A percentile compares a stretch with the other conserved stretches of the same genome.
These are phyloP conservation scores for Phoeniculus purpureus DNA, from an alignment of 2,797 vertebrate genomes.

Conservation along the genomic window DNA sequence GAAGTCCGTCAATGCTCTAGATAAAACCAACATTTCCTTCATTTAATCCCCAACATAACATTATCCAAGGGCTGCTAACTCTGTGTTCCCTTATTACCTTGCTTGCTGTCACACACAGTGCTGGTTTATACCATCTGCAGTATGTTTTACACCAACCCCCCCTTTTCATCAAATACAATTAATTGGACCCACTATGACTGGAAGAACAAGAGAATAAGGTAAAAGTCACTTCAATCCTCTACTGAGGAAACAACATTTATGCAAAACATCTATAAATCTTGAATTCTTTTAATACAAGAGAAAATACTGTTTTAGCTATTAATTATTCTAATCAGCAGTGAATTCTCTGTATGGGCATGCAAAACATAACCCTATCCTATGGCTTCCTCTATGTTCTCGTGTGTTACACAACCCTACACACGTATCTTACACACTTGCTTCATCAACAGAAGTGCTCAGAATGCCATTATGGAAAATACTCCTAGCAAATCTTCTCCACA, in stretches of 20 bases:
- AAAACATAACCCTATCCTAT: neutral
- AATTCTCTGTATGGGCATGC: neutral
- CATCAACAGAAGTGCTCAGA: neutral
- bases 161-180: neutral
- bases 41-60: neutral
- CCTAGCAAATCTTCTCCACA: slow-evolving; percentile 28
- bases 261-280: neutral
- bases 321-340: neutral
- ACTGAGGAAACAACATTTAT: neutral
- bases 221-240: neutral
- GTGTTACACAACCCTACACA: neutral
- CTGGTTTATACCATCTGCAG: neutral
- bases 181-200: neutral
- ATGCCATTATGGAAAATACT: neutral
- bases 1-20: neutral
- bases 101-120: neutral
- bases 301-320: neutral
- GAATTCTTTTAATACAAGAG: neutral
- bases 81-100: neutral
- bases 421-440: neutral
- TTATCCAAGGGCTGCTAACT: neutral
- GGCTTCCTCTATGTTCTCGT: neutral
- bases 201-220: neutral
- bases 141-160: neutral
- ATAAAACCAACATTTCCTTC: neutral